Evolutionary conservation across 2,888 invertebrate species (phyloP), one percentile per base, ranked within the genome.

Genomic region (Thalpophila matura): DNA sequence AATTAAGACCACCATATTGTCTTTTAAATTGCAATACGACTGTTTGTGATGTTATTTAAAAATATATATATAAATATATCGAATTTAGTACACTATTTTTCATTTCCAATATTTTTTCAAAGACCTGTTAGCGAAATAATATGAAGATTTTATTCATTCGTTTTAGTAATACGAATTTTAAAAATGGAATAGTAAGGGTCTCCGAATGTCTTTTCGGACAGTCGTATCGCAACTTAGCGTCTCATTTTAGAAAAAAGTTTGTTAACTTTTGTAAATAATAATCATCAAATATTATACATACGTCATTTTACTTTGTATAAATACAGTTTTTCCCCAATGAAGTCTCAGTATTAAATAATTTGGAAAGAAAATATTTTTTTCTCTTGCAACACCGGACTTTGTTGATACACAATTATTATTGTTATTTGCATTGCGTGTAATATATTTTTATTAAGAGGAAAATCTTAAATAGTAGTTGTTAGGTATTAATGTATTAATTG

Each of bases 401-500:
- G 93, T 93, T 94, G 89, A 88, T 65, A 70, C 74, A 81, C 77
- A 81, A 72, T 73, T 85, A 88, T 89, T 87, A 91, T 94, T 93
- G 94, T 94, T 94, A 91, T 91, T 86, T 89, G 83, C 89, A 90
- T 82, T 88, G 91, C 90, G 91, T 95, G 94, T 95, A 95, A 92
- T 93, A 94, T 94, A 94, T 93, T 93, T 89, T 94, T 93, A 94
- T 91, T 94, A 91, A 93, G 93, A 93, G 90, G 84, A 92, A 94
- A 94, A 89, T 93, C 94, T 94, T 94, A 93, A 93, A 92, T 92
- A 90, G 89, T 94, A 93, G 93, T 91, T 91, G 83, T 91, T 94
- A 94, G 95, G 87, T 87, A 94, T 93, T 93, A 93, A 93, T 94
- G 93, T 92, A 94, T 94, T 94, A 91, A 93, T 93, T 93, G 93